Percentiles rank a stretch among this genome's conserved stretches.
Evolutionary conservation across 2,113 vertebrate genomes (phyloP).

Genomic region (Ceyx margarethae): DNA sequence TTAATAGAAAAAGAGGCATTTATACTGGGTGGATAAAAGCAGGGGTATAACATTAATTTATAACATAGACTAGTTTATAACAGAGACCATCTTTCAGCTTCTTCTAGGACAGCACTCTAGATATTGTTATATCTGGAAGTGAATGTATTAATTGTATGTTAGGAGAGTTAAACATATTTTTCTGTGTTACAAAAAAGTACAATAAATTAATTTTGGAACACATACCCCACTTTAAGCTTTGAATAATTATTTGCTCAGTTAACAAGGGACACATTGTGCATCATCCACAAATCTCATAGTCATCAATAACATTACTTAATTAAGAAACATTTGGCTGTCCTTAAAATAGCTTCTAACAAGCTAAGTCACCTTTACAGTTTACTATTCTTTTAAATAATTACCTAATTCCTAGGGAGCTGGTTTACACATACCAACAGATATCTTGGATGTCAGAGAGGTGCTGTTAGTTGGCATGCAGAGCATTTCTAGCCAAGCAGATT

Average conservation of each 20-base stretch:
- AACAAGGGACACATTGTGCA: not conserved
- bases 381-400: not conserved
- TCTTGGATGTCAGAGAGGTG: not conserved
- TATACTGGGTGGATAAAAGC: not conserved
- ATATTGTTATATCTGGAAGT: not conserved
- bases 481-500: not conserved
- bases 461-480: not conserved
- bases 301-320: not conserved
- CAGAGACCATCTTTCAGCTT: conserved; percentile 10
- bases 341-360: not conserved
- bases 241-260: not conserved
- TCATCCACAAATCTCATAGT: not conserved
- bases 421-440: not conserved
- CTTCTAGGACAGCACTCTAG: not conserved
- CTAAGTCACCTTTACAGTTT: not conserved
- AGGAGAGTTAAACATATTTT: not conserved
- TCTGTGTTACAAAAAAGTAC: not conserved
- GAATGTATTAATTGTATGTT: not conserved
- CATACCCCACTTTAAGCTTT: not conserved
- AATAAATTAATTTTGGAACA: not conserved
- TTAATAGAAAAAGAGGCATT: conserved; percentile 14
- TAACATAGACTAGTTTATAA: not conserved
- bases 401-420: not conserved
- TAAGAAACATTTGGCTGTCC: not conserved
- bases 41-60: not conserved